Conservation (phyloP, 1,140 invertebrate genomes). For the Drosophila albomicans region DNA sequence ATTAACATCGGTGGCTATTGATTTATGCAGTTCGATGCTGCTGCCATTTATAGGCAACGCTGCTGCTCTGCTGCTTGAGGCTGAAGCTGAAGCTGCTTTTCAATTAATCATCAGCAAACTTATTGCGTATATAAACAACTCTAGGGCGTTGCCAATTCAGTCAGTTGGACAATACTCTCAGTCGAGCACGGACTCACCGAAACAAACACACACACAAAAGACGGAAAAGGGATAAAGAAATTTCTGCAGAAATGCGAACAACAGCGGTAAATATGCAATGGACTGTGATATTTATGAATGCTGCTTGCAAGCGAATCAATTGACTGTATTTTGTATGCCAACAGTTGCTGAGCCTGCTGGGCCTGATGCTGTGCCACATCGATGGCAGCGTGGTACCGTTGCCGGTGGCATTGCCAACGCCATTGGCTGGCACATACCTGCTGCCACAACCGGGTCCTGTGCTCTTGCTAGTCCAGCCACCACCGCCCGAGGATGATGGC, state of each 20-base stretch:
- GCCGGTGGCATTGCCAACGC: slow-evolving; percentile 27
- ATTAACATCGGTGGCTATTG: slow-evolving; percentile 69
- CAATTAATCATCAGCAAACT: slow-evolving; percentile 56
- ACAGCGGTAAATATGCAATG: slow-evolving; percentile 51
- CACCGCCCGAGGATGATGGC: slow-evolving; percentile 68
- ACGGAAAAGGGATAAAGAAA: slow-evolving; percentile 41
- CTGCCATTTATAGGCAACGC: slow-evolving; percentile 71
- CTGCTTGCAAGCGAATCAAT: slow-evolving; percentile 1
- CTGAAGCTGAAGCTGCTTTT: neutral
- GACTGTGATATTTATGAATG: slow-evolving; percentile 9
- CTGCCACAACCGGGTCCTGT: slow-evolving; percentile 43
- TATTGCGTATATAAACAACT: slow-evolving; percentile 59
- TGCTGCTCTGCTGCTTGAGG: slow-evolving; percentile 3
- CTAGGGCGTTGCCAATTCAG: slow-evolving; percentile 53
- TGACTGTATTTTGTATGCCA: neutral
- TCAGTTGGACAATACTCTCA: slow-evolving; percentile 50
- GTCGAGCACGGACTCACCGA: slow-evolving; percentile 34
- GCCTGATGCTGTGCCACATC: slow-evolving; percentile 12
- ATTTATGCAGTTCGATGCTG: slow-evolving; percentile 72
- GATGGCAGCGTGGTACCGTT: slow-evolving; percentile 33
- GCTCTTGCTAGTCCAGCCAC: slow-evolving; percentile 50
- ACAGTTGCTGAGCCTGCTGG: slow-evolving; percentile 48
- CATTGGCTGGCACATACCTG: slow-evolving; percentile 52
- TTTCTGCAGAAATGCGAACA: slow-evolving; percentile 43
- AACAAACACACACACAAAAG: slow-evolving; percentile 6